Conservation (phyloP, 2,113 vertebrate genomes). For the Bubo bubo region DNA sequence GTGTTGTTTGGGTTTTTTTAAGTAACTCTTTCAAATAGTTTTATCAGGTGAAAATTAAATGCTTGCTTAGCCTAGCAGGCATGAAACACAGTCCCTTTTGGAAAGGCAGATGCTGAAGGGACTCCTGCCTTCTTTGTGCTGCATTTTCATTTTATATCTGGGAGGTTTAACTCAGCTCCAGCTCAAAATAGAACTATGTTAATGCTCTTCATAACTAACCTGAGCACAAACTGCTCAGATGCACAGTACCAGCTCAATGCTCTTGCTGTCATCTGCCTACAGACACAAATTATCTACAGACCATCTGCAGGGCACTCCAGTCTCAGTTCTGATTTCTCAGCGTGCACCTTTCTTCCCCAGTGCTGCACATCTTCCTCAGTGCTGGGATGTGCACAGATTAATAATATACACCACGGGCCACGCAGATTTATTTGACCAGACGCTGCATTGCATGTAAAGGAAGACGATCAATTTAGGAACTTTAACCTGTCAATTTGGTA, state of each 20-base stretch:
- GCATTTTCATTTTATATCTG: not conserved
- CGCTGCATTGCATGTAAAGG: not conserved
- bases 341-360: not conserved
- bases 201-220: not conserved
- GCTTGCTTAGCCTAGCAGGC: not conserved
- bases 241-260: not conserved
- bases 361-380: not conserved
- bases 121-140: not conserved
- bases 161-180: not conserved
- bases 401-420: accelerated
- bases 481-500: not conserved
- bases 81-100: not conserved
- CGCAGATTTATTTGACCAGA: not conserved
- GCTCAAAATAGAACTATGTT: not conserved
- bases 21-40: not conserved
- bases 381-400: not conserved
- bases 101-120: not conserved
- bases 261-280: not conserved
- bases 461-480: not conserved
- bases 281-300: not conserved
- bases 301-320: not conserved
- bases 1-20: not conserved
- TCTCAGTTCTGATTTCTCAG: not conserved
- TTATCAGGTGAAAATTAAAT: not conserved
- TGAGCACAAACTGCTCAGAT: not conserved